Base-by-base conservation (phyloP, 2,888 invertebrate species). In the Cryptosula pallasiana region DNA sequence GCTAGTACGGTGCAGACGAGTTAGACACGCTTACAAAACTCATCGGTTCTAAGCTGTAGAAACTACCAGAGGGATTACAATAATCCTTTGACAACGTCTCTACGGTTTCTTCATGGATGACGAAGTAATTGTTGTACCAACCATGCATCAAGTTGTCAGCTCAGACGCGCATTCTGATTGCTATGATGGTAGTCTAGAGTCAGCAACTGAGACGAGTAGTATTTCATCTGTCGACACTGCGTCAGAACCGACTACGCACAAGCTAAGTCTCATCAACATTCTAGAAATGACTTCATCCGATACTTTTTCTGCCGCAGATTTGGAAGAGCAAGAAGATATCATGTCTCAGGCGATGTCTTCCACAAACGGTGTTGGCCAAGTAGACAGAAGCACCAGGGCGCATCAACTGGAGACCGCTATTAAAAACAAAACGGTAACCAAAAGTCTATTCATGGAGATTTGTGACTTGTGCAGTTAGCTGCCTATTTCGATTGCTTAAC, bases 251-350 rank as follows among this genome's bases (percentile, higher is more conserved):
- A 2, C 63, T 5, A 13, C 32, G 9, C 63, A 63, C n/a, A 20
- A 63, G n/a, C 63, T 63, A 5, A 63, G 63, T 32, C 5, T 63
- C 2, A 32, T 63, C 2, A 63, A 63, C 32, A 63, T 63, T 25
- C 32, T 63, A 27, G 63, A 63, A n/a, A 29, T 63, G 27, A 29
- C 63, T 32, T 63, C 63, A 32, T 63, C 63, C 13, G 13, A 20
- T 63, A 27, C 20, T 32, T 25, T 16, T 63, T 20, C 20, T 45
- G 9, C 45, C 20, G 5, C 45, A 45, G 45, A 45, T 45, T 45
- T 45, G 45, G 9, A 45, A 45, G 45, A 45, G 45, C 45, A 45
- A 45, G 45, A 45, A 45, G 20, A 45, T 45, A 45, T 45, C 20
- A 9, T 45, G 45, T 45, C 45, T 5, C 45, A 45, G 20, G 63